Conservation (phyloP, 2,888 invertebrate genomes). For the Epinotia nisella region DNA sequence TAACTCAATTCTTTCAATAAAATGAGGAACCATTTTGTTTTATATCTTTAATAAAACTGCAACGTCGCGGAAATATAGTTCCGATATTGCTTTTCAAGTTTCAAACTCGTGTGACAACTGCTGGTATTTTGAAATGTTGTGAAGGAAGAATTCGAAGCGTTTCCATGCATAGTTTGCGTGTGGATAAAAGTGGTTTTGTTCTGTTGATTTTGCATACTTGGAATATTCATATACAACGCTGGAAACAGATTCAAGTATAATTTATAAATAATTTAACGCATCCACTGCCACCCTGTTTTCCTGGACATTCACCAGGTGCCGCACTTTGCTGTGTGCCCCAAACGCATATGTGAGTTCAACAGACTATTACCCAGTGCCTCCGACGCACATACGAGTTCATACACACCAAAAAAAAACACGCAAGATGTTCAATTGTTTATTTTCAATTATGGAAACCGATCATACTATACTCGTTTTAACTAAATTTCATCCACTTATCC, state of each 20-base stretch:
- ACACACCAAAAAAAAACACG: too few species aligned
- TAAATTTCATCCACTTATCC: too few species aligned
- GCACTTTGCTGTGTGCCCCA: too few species aligned
- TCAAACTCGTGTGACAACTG: constrained; percentile 22
- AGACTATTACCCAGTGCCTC: too few species aligned
- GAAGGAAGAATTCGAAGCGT: constrained; percentile 3
- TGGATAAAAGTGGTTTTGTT: not conserved
- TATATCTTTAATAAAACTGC: constrained; percentile 37
- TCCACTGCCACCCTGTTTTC: too few species aligned
- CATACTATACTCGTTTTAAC: too few species aligned
- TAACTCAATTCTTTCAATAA: constrained; percentile 32
- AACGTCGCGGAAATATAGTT: constrained; percentile 27
- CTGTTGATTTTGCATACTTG: not conserved
- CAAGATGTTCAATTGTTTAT: too few species aligned
- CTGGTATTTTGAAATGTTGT: constrained; percentile 11
- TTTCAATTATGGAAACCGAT: too few species aligned
- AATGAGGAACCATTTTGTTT: constrained; percentile 28
- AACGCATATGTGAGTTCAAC: too few species aligned
- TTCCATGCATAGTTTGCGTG: constrained; percentile 13
- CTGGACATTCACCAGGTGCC: too few species aligned
- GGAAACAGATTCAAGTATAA: not conserved
- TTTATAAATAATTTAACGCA: too few species aligned
- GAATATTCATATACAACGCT: not conserved
- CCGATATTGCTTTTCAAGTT: constrained; percentile 32
- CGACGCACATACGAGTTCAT: too few species aligned